Evolutionary conservation across 2,888 invertebrate genomes (phyloP).

Genomic region (Perdita meconis): DNA sequence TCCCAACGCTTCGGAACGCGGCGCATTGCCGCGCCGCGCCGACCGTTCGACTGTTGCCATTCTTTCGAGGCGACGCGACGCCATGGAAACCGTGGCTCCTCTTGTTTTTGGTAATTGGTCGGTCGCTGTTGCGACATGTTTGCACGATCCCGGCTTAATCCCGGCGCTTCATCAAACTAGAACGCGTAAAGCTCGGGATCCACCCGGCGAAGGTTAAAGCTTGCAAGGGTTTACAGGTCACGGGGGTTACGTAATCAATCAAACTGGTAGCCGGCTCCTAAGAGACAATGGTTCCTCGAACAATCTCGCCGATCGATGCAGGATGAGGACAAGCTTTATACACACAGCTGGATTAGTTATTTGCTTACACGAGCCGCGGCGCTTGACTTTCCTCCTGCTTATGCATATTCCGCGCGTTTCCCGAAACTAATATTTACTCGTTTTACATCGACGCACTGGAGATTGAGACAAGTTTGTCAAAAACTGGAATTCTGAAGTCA

Average conservation of each 20-base stretch:
- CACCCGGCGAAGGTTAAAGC: slow-evolving; percentile 51
- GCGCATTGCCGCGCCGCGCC: too few species aligned
- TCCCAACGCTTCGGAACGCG: too few species aligned
- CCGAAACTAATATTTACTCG: too few species aligned
- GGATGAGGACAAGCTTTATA: slow-evolving; percentile 47
- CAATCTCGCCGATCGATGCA: slow-evolving; percentile 49
- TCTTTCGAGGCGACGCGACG: slow-evolving; percentile 13
- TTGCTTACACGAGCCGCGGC: slow-evolving; percentile 56
- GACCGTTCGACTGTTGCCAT: too few species aligned
- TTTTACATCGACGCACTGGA: too few species aligned
- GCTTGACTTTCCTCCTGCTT: slow-evolving; percentile 40
- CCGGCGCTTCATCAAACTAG: slow-evolving; percentile 67
- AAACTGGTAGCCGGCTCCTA: slow-evolving; percentile 41
- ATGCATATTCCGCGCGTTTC: slow-evolving; percentile 40
- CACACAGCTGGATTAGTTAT: slow-evolving; percentile 60
- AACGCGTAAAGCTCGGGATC: slow-evolving; percentile 61
- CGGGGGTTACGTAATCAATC: slow-evolving; percentile 69
- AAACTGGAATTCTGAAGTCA: too few species aligned
- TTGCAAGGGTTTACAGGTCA: slow-evolving; percentile 59
- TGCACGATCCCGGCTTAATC: slow-evolving; percentile 69
- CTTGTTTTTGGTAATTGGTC: slow-evolving; percentile 6
- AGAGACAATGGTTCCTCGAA: slow-evolving; percentile 54
- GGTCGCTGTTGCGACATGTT: neutral
- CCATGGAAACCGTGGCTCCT: neutral
- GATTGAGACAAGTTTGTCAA: too few species aligned